A percentile compares a stretch with the other conserved stretches of the same genome.
These are phyloP conservation scores for Ennomos erosarius DNA, from an alignment of 2,888 invertebrate genomes.

Conservation along the genomic window DNA sequence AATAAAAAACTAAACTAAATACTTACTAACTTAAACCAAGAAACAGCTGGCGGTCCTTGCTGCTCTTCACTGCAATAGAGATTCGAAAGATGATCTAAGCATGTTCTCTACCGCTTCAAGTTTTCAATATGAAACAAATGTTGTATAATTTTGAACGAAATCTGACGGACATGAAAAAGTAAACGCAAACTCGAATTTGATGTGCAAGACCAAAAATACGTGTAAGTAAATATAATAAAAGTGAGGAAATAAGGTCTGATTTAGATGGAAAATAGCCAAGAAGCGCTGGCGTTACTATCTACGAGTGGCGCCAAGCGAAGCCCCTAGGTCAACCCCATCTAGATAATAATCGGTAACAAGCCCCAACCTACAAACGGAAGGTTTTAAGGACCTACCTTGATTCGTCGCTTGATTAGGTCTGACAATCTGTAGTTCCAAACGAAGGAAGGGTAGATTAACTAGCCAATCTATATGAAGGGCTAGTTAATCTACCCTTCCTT, in stretches of 20 bases:
- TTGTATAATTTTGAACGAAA: not conserved
- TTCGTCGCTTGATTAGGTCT: no score
- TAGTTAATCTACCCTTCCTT: no score
- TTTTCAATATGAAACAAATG: slow-evolving; percentile 1
- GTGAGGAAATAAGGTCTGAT: not conserved
- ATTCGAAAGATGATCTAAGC: slow-evolving; percentile 27
- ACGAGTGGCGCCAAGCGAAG: slow-evolving; percentile 15
- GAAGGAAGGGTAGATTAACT: no score
- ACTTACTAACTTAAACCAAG: slow-evolving; percentile 69
- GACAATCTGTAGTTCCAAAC: no score
- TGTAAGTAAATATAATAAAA: not conserved
- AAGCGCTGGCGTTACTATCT: slow-evolving; percentile 14
- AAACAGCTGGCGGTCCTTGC: slow-evolving; percentile 51
- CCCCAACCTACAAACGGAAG: no score
- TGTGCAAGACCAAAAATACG: not conserved
- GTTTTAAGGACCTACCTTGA: no score
- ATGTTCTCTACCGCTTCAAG: slow-evolving; percentile 12
- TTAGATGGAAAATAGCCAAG: slow-evolving; percentile 17
- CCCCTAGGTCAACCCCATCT: slow-evolving; percentile 1
- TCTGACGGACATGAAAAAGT: not conserved
- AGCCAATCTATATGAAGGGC: no score
- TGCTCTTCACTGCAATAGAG: slow-evolving; percentile 60
- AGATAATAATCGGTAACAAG: not conserved
- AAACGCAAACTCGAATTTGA: no score
- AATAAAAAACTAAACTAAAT: slow-evolving; percentile 22